Conservation (phyloP, 2,797 vertebrate genomes). For the Gallinago solitaria region DNA sequence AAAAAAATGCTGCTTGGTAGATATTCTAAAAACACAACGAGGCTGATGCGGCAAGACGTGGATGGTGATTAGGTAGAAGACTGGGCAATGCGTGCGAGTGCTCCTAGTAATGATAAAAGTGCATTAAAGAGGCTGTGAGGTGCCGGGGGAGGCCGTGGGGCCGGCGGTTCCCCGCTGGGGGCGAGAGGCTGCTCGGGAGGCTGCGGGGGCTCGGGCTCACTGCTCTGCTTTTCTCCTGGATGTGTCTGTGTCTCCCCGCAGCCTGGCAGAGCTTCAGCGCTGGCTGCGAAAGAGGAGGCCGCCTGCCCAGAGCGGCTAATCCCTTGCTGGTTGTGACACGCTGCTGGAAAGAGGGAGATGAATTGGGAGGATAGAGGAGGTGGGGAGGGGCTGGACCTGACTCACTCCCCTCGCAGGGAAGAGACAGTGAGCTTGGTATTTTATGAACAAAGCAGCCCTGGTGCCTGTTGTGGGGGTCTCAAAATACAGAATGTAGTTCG, state of each 20-base stretch:
- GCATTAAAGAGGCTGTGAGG: background rate
- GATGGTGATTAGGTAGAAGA: background rate
- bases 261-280: background rate
- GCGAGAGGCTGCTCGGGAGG: rapidly evolving
- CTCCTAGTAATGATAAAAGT: background rate
- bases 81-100: background rate
- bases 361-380: rapidly evolving
- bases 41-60: background rate
- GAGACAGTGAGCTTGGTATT: background rate
- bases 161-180: background rate
- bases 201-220: background rate
- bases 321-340: rapidly evolving
- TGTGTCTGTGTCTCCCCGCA: background rate
- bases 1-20: background rate
- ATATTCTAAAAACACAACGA: background rate
- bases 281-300: background rate
- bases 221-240: background rate
- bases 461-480: background rate
- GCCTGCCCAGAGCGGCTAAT: background rate
- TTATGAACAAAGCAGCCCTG: background rate
- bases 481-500: background rate
- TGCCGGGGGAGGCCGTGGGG: background rate
- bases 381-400: background rate
- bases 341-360: background rate
- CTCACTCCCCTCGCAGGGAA: background rate